Percentiles rank a stretch among this genome's conserved stretches.
Conservation (phyloP, 2,797 vertebrate species). For the Lithobates pipiens region DNA sequence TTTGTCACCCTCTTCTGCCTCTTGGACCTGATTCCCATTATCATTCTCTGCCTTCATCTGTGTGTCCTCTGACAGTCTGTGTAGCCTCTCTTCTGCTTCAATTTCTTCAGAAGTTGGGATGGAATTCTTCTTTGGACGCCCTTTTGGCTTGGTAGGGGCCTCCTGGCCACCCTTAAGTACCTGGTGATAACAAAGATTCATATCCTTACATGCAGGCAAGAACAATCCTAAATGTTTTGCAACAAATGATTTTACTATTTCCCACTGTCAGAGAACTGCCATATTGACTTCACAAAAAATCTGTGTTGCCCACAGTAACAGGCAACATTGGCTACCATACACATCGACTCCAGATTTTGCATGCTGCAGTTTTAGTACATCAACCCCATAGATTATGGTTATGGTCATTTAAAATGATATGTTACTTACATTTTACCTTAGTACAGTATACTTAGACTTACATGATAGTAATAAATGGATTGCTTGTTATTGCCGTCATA, state of each 20-base stretch:
- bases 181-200: slow-evolving; percentile 68
- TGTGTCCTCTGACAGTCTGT: slow-evolving; percentile 75
- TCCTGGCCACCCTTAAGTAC: slow-evolving; percentile 98
- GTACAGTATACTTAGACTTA: too few relatives aligned
- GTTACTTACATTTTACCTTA: too few relatives aligned
- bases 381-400: too few relatives aligned
- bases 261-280: neutral
- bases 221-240: neutral
- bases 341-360: too few relatives aligned
- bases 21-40: slow-evolving; percentile 55
- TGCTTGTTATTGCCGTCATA: too few relatives aligned
- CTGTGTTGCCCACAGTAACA: too few relatives aligned
- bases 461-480: too few relatives aligned
- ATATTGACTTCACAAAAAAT: neutral
- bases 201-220: neutral
- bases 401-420: too few relatives aligned
- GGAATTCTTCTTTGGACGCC: slow-evolving; percentile 98
- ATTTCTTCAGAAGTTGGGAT: slow-evolving; percentile 97
- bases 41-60: slow-evolving; percentile 54
- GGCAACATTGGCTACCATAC: too few relatives aligned
- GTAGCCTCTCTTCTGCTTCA: slow-evolving; percentile 91
- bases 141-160: slow-evolving; percentile 97
- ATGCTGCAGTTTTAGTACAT: too few relatives aligned
- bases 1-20: slow-evolving; percentile 60
- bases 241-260: neutral